Percentiles rank a stretch among this genome's conserved stretches.
Evolutionary conservation across 1,140 invertebrate genomes (phyloP).

Genomic region (Copidosoma floridanum): DNA sequence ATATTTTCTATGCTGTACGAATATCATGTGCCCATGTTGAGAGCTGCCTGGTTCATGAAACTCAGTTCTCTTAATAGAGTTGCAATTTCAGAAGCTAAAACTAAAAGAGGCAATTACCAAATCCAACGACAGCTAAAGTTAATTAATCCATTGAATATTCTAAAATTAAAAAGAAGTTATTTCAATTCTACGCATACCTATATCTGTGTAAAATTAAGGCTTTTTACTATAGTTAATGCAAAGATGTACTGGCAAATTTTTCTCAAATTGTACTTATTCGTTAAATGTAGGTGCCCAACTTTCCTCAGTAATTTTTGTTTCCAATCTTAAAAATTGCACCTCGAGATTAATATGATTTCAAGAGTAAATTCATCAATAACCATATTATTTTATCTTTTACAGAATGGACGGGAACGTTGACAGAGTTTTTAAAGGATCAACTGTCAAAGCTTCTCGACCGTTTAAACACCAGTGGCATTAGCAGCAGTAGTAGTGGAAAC

Average conservation of each 20-base stretch:
- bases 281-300: too few species aligned
- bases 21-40: slow-evolving; percentile 88
- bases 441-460: slow-evolving; percentile 83
- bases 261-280: too few species aligned
- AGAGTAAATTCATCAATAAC: background rate
- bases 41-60: slow-evolving; percentile 96
- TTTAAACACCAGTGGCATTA: slow-evolving; percentile 46
- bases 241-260: too few species aligned
- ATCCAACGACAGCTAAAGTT: slow-evolving; percentile 82
- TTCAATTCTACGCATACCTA: too few species aligned
- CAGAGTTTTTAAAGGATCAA: slow-evolving; percentile 90
- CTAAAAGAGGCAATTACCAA: slow-evolving; percentile 88
- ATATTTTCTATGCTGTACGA: slow-evolving; percentile 92
- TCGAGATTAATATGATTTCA: background rate
- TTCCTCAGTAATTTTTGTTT: too few species aligned
- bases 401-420: slow-evolving; percentile 92
- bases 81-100: slow-evolving; percentile 90
- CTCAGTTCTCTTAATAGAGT: slow-evolving; percentile 91
- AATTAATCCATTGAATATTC: too few species aligned
- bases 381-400: slow-evolving; percentile 42
- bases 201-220: too few species aligned
- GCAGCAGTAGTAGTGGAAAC: slow-evolving; percentile 28
- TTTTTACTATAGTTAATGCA: too few species aligned
- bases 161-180: too few species aligned
- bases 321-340: background rate